These are phyloP conservation scores for Ara ararauna DNA, from an alignment of 2,797 vertebrate genomes.

Conservation along the genomic window DNA sequence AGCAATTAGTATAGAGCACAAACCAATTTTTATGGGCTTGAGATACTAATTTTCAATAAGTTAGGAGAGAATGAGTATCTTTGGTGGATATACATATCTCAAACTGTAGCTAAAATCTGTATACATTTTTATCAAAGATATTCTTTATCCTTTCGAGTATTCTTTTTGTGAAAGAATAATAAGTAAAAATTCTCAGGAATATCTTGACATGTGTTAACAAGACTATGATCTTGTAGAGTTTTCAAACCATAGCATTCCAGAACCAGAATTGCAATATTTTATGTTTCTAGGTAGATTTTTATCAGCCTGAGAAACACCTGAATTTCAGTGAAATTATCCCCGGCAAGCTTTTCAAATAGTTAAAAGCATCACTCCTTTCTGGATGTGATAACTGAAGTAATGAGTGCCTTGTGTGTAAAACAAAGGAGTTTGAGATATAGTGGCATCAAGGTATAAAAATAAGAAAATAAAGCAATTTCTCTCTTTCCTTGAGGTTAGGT, in stretches of 20 bases:
- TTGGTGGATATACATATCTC: rapidly evolving
- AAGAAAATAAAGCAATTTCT: background rate
- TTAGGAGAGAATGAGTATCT: background rate
- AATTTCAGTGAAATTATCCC: background rate
- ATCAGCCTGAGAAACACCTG: background rate
- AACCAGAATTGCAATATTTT: background rate
- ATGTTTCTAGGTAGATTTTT: background rate
- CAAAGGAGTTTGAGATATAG: background rate
- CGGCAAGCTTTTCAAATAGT: background rate
- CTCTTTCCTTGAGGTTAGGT: background rate
- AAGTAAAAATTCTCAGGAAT: background rate
- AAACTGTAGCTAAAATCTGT: background rate
- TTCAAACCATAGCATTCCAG: background rate
- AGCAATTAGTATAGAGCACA: background rate
- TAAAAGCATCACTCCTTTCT: background rate
- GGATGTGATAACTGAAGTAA: background rate
- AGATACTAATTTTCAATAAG: background rate
- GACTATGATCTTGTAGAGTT: background rate
- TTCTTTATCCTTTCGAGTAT: background rate
- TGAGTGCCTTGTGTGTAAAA: background rate
- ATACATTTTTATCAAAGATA: background rate
- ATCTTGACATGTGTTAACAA: background rate
- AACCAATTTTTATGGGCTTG: background rate
- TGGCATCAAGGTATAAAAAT: background rate
- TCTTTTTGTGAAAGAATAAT: background rate